Evolutionary conservation across 1,140 invertebrate genomes (phyloP).

Genomic region (Arion vulgaris): DNA sequence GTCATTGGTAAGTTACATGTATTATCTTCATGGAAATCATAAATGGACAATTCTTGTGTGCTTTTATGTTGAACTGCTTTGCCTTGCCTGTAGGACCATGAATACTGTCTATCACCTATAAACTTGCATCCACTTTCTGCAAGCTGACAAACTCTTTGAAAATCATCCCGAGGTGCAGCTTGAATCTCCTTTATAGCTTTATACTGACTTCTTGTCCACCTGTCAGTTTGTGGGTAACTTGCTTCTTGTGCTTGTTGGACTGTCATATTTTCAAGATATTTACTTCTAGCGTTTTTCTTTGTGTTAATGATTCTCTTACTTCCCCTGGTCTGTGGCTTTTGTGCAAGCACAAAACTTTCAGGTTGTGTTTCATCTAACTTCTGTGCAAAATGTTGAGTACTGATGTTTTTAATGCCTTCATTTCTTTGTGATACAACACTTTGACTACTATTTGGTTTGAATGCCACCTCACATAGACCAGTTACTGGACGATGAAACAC

Average conservation of each 20-base stretch:
- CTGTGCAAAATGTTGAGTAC: background rate
- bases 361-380: background rate
- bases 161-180: background rate
- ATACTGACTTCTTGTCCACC: constrained; percentile 2
- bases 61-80: background rate
- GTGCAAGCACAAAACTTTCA: background rate
- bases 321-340: background rate
- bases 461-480: background rate
- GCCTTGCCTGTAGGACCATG: background rate
- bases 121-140: background rate
- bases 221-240: background rate
- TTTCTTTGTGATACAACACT: background rate
- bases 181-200: background rate
- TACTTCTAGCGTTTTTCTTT: background rate
- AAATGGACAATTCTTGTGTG: background rate
- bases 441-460: background rate
- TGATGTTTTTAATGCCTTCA: background rate
- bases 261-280: background rate
- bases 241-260: background rate
- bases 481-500: background rate
- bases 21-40: background rate
- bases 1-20: background rate
- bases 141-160: background rate
- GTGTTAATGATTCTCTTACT: background rate
- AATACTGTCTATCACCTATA: background rate